phyloP scores from a whole-genome alignment of 1,140 invertebrate species.

The Pseudomyrmex concolor region DNA sequence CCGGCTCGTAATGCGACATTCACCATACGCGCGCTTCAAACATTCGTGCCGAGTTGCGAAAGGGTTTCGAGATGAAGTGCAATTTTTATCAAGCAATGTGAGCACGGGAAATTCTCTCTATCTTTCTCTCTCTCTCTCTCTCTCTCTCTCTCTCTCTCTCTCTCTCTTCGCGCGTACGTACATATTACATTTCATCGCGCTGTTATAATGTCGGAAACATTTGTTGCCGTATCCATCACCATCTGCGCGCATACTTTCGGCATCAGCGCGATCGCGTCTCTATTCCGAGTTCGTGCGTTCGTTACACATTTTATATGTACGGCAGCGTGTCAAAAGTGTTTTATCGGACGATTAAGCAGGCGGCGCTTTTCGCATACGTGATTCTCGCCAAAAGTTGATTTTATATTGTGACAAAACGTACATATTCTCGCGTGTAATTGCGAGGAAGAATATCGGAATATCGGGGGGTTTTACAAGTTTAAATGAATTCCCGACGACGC shows the following conservation, averaged over 20 bases:
- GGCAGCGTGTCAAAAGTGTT: neutral
- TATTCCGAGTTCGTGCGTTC: neutral
- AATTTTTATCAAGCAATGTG: neutral
- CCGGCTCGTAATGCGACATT: constrained; percentile 3
- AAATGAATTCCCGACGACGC: too few relatives aligned
- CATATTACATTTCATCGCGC: neutral
- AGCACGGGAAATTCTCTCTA: too few relatives aligned
- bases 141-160: too few relatives aligned
- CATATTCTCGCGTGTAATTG: neutral
- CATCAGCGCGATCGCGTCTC: neutral
- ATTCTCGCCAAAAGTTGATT: neutral
- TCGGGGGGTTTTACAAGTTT: too few relatives aligned
- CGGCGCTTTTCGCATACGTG: neutral
- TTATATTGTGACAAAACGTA: neutral
- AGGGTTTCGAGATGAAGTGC: neutral
- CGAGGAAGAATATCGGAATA: too few relatives aligned
- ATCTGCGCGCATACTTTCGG: neutral
- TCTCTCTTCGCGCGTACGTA: too few relatives aligned
- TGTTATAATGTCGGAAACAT: neutral
- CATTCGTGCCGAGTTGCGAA: constrained; percentile 12
- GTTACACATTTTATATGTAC: neutral
- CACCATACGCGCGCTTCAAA: constrained; percentile 12
- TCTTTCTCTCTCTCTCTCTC: too few relatives aligned
- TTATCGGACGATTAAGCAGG: neutral
- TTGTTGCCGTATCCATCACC: neutral